Percentiles rank a stretch among this genome's conserved stretches.
Evolutionary conservation across 2,888 invertebrate genomes (phyloP).

Genomic region (Euphydryas editha): DNA sequence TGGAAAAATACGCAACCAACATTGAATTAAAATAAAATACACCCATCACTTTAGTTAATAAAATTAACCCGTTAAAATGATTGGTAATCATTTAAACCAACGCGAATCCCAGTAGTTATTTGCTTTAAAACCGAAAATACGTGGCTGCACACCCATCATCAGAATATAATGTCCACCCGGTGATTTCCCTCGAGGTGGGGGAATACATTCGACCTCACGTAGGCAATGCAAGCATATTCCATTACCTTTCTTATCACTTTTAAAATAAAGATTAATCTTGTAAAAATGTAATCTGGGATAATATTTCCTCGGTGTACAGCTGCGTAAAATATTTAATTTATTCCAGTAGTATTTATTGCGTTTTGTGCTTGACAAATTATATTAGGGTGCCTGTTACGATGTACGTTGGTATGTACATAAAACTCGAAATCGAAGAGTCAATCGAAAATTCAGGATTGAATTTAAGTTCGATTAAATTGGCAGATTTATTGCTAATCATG

Average conservation of each 20-base stretch:
- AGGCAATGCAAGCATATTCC: neutral
- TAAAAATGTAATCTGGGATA: neutral
- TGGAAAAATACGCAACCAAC: neutral
- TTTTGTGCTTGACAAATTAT: slow-evolving; percentile 67
- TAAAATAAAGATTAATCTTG: slow-evolving; percentile 21
- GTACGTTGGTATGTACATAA: slow-evolving; percentile 13
- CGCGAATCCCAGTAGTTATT: slow-evolving; percentile 42
- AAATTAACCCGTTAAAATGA: slow-evolving; percentile 37
- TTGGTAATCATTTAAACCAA: slow-evolving; percentile 40
- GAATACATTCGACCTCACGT: slow-evolving; percentile 25
- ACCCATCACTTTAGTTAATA: slow-evolving; percentile 20
- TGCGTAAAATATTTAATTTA: slow-evolving; percentile 70
- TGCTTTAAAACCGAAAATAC: slow-evolving; percentile 36
- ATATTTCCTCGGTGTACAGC: slow-evolving; percentile 38
- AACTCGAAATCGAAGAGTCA: neutral
- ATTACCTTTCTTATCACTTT: neutral
- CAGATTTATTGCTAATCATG: neutral
- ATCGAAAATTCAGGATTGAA: neutral
- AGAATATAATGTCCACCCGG: slow-evolving; percentile 64
- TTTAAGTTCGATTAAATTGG: neutral
- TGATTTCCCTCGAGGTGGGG: slow-evolving; percentile 67
- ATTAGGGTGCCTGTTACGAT: slow-evolving; percentile 43
- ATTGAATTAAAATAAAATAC: slow-evolving; percentile 11
- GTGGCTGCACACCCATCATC: slow-evolving; percentile 53
- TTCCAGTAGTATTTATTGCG: slow-evolving; percentile 63